Base-by-base conservation (phyloP, 2,888 invertebrate species). In the Brenthis hecate region DNA sequence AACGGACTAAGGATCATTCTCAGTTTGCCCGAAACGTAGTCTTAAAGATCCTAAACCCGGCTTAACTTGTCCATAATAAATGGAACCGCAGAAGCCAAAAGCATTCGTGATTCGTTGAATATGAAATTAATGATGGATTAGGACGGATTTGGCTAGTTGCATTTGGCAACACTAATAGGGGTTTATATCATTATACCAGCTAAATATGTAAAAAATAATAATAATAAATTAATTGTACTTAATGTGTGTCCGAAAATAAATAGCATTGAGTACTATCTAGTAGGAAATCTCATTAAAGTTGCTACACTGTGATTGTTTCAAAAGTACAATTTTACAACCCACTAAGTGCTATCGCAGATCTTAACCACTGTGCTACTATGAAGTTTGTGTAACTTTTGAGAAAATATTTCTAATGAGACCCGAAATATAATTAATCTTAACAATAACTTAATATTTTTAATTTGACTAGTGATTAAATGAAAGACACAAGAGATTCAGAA, bases 51-150 rank as follows among this genome's bases (percentile, higher is more conserved):
- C 72, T 70, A 62, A 74, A 73, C 66, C 73, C 72, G 71, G 73
- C 72, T 77, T 77, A 76, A 56, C 64, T 55, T 73, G 73, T 75
- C 72, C 76, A 75, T 75, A 73, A 76, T 74, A 73, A 76, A 78
- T 75, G 75, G 69, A 69, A 72, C 67, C 72, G 51, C 66, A 66
- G 69, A 72, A 74, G 57, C 70, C 71, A 62, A 71, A 74, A 68
- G 67, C 73, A 73, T 75, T 74, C 70, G 67, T 64, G 72, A 73
- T 68, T 69, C 65, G 60, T 57, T 73, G 71, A 72, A 75, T 75
- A 71, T 74, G 71, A 72, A 73, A 75, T 75, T 77, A 74, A 75
- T 74, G 71, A 73, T 66, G 72, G 72, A 68, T 74, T 75, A 71
- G 68, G 66, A 65, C 16, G 64, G 69, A 57, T 70, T 66, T 47